These are phyloP conservation scores for Laodelphax striatellus DNA, from an alignment of 1,140 invertebrate genomes.

Conservation along the genomic window DNA sequence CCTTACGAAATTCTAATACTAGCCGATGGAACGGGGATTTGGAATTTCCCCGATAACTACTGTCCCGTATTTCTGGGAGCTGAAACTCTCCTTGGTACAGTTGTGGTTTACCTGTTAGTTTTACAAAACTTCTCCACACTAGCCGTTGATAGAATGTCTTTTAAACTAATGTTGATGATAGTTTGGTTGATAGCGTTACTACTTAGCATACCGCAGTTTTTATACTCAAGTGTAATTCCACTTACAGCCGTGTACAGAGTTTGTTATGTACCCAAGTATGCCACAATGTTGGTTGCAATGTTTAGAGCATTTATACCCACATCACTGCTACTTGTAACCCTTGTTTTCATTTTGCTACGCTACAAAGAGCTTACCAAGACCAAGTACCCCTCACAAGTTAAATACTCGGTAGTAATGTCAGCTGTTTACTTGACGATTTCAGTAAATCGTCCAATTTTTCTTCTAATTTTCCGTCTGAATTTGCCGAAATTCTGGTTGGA, in stretches of 20 bases:
- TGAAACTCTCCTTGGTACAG: constrained; percentile 3
- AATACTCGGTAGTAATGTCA: constrained; percentile 1
- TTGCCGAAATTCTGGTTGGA: neutral
- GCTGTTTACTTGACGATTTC: neutral
- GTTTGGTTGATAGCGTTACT: constrained; percentile 5
- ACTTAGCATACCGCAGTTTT: constrained; percentile 8
- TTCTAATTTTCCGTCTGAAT: neutral
- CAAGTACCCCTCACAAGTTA: neutral
- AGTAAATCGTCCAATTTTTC: constrained; percentile 4
- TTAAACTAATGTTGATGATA: neutral
- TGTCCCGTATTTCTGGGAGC: constrained; percentile 4
- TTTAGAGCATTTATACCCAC: constrained; percentile 2
- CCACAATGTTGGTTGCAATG: neutral
- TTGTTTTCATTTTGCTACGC: neutral
- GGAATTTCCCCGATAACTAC: neutral
- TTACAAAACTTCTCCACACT: constrained; percentile 5
- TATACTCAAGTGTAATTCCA: neutral
- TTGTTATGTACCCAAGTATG: constrained; percentile 2
- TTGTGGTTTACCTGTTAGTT: constrained; percentile 3
- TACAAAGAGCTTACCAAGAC: neutral
- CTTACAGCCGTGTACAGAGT: neutral
- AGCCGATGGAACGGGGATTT: neutral
- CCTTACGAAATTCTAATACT: constrained; percentile 12
- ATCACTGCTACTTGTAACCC: neutral
- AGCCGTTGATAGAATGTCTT: neutral